Evolutionary conservation across 2,113 vertebrate genomes (phyloP), one percentile per base, ranked within the genome.

Genomic region (Rostratula benghalensis): DNA sequence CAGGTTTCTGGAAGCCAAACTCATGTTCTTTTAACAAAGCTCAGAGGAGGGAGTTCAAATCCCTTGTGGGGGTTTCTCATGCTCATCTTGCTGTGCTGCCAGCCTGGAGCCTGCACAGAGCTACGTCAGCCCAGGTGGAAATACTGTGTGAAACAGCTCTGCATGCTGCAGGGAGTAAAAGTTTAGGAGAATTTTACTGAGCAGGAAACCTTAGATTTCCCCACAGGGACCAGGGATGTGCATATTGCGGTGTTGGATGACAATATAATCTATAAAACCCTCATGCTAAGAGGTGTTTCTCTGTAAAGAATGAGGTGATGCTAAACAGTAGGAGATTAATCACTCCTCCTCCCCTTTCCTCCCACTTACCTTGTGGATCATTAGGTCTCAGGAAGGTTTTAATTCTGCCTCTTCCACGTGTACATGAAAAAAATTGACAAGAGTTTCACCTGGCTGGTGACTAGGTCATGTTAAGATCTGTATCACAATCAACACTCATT

Each of bases 311-410:
- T 80, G 67, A 87, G 46, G 61, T 11, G 2, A 83, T 93, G 88
- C 33, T 95, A 79, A 96, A 93, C 65, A 90, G 59, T 70, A n/a
- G 25, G 87, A 96, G 61, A 95, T 94, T 82, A 97, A 94, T 97
- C 56, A 68, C 50, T 85, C 50, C 43, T 88, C 81, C 63, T 94
- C 61, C 61, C 77, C 57, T 76, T 92, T 95, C 77, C 88, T 97
- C 91, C 90, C 57, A 74, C 59, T 95, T 90, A 89, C 50, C 59
- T 91, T 0, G 25, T 79, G 80, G 89, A 75, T 95, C 95, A 87
- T 95, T 97, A 96, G 88, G 83, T 94, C 61, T 93, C 54, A 28
- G 69, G 65, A 94, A 96, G 81, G 74, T 91, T 96, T 96, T 92
- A 96, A 87, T 91, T 89, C 64, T 92, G 53, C 15, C 11, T 87